These are phyloP conservation scores for Neopipo cinnamomea DNA, from an alignment of 2,113 vertebrate genomes.

Conservation along the genomic window DNA sequence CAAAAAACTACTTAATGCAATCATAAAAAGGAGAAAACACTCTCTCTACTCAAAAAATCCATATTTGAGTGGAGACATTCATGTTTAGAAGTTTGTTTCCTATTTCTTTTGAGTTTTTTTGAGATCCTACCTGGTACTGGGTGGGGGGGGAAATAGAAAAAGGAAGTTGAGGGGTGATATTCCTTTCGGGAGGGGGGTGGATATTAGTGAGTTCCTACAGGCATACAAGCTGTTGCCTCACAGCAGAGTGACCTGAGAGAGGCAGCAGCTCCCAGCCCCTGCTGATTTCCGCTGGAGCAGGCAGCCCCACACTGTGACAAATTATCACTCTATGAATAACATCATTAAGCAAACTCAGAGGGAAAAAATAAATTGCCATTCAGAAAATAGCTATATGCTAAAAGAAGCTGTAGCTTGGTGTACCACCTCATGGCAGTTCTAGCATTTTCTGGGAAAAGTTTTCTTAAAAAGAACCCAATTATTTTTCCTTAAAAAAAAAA, in stretches of 20 bases:
- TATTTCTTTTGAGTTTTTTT: neutral
- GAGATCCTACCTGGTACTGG: neutral
- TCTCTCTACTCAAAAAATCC: neutral
- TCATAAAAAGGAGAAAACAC: neutral
- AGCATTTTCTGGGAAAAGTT: neutral
- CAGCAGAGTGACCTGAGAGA: neutral
- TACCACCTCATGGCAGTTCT: neutral
- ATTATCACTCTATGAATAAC: constrained; percentile 52
- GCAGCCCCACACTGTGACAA: neutral
- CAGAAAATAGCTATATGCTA: constrained; percentile 8
- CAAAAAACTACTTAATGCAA: neutral
- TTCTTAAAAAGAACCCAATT: neutral
- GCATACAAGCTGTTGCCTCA: constrained; percentile 33
- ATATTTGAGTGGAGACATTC: neutral
- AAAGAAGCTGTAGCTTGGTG: neutral
- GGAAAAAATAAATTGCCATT: constrained; percentile 28
- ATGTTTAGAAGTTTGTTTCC: neutral
- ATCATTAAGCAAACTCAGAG: constrained; percentile 41
- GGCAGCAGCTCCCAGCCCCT: neutral
- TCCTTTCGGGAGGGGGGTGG: neutral
- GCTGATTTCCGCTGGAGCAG: constrained; percentile 3
- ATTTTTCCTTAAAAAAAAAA: neutral
- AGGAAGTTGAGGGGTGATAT: neutral
- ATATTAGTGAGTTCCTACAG: neutral
- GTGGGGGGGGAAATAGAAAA: neutral